Conservation (phyloP, 2,888 invertebrate genomes). For the Deladenus siricidicola region DNA sequence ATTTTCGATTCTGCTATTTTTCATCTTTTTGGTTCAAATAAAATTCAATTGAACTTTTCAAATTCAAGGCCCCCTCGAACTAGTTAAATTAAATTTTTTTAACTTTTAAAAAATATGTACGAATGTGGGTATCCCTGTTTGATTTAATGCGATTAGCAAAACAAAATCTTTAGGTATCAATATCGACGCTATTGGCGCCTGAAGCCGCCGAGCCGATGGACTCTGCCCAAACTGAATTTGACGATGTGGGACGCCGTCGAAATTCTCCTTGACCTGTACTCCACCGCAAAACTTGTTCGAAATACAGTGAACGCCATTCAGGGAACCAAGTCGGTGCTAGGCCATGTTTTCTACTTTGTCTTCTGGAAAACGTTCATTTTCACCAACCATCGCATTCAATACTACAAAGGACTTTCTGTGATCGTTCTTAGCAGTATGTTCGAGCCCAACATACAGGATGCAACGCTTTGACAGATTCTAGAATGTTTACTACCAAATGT, state of each 20-base stretch:
- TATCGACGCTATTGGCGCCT: slow-evolving; percentile 19
- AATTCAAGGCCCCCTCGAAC: too few species aligned
- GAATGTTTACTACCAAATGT: too few species aligned
- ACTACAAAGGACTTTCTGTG: slow-evolving; percentile 15
- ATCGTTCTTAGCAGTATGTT: slow-evolving; percentile 3
- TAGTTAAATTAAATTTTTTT: too few species aligned
- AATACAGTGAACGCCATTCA: slow-evolving; percentile 11
- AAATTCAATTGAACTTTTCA: too few species aligned
- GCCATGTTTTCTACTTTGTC: slow-evolving; percentile 17
- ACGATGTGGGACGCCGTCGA: slow-evolving; percentile 17
- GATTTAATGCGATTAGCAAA: too few species aligned
- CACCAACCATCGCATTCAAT: slow-evolving; percentile 16
- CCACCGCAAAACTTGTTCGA: slow-evolving; percentile 19
- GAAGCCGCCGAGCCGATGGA: slow-evolving; percentile 17
- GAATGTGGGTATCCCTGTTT: too few species aligned
- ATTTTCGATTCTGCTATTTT: too few species aligned
- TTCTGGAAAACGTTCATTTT: slow-evolving; percentile 22
- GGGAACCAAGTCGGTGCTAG: slow-evolving; percentile 16
- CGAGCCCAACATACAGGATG: slow-evolving; percentile 3
- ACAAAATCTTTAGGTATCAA: slow-evolving; percentile 11
- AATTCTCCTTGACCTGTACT: slow-evolving; percentile 16
- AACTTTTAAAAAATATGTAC: too few species aligned
- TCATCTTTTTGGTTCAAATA: too few species aligned
- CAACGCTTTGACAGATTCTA: too few species aligned
- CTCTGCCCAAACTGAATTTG: slow-evolving; percentile 11